These are phyloP conservation scores for Nymphalis polychloros DNA, from an alignment of 2,888 invertebrate genomes.

Conservation along the genomic window DNA sequence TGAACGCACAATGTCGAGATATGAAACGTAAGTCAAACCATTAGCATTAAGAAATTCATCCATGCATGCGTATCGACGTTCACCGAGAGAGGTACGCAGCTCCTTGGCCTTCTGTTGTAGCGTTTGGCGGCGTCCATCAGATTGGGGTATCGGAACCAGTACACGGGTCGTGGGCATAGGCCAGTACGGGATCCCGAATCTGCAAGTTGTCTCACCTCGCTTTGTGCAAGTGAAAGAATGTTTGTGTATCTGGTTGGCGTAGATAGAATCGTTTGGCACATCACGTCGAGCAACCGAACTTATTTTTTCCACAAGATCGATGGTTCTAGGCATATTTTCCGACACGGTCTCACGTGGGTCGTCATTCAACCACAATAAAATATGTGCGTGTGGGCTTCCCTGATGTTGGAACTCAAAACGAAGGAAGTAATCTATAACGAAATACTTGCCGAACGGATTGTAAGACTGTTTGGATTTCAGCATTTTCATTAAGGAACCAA, in stretches of 20 bases:
- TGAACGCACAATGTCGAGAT: no score
- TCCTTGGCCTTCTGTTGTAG: conserved; percentile 53
- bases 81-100: conserved; percentile 40
- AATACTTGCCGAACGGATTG: conserved; percentile 40
- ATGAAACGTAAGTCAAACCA: no score
- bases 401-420: conserved; percentile 51
- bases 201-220: conserved; percentile 1
- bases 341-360: no score
- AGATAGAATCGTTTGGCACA: conserved; percentile 28
- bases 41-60: no score
- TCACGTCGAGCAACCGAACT: conserved; percentile 47
- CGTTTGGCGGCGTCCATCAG: conserved; percentile 37
- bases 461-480: conserved; percentile 42
- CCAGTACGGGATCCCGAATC: conserved; percentile 52
- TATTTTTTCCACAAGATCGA: conserved; percentile 49
- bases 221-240: no score
- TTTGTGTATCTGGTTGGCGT: conserved; percentile 15
- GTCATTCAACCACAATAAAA: conserved; percentile 1
- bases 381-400: background rate
- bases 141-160: conserved; percentile 48
- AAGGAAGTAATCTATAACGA: conserved; percentile 48
- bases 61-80: no score
- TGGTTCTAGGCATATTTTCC: conserved; percentile 14
- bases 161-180: conserved; percentile 48
- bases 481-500: conserved; percentile 45